Percentiles rank a stretch among this genome's conserved stretches.
These are phyloP conservation scores for Esperia sulphurella DNA, from an alignment of 2,888 invertebrate species.

Conservation along the genomic window DNA sequence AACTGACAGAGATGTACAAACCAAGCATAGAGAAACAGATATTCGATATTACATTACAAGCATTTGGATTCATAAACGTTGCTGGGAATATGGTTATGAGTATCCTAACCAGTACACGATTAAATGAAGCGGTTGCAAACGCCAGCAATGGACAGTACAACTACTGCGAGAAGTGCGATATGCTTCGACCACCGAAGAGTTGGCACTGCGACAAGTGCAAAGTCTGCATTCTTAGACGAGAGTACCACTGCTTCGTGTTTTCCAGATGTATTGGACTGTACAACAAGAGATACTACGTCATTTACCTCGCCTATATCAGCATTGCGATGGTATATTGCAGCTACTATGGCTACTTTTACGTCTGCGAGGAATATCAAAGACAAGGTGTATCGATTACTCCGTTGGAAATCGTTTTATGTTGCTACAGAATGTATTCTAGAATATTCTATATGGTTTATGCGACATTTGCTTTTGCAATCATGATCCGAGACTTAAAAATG, in stretches of 20 bases:
- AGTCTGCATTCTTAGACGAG: conserved; percentile 88
- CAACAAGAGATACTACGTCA: conserved; percentile 89
- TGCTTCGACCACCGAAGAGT: conserved; percentile 84
- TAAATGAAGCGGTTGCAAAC: conserved; percentile 18
- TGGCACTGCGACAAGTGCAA: conserved; percentile 92
- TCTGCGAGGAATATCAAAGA: background rate
- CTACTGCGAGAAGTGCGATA: conserved; percentile 87
- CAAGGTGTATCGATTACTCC: background rate
- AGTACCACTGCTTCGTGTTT: conserved; percentile 91
- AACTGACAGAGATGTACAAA: conserved; percentile 28
- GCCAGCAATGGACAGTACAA: background rate
- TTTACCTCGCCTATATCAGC: conserved; percentile 77
- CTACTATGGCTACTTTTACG: conserved; percentile 77
- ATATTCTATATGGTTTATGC: too few relatives aligned
- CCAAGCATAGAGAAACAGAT: conserved; percentile 28
- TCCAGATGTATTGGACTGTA: conserved; percentile 89
- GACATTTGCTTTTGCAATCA: background rate
- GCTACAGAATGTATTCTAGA: too few relatives aligned
- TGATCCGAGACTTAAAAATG: background rate
- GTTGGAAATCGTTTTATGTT: background rate
- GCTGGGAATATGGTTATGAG: conserved; percentile 50
- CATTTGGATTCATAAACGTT: conserved; percentile 48
- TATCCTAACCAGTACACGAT: conserved; percentile 37
- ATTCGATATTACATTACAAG: conserved; percentile 33
- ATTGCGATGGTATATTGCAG: conserved; percentile 83